Base-by-base conservation (phyloP, 2,113 vertebrate species). In the Podarcis cretensis region DNA sequence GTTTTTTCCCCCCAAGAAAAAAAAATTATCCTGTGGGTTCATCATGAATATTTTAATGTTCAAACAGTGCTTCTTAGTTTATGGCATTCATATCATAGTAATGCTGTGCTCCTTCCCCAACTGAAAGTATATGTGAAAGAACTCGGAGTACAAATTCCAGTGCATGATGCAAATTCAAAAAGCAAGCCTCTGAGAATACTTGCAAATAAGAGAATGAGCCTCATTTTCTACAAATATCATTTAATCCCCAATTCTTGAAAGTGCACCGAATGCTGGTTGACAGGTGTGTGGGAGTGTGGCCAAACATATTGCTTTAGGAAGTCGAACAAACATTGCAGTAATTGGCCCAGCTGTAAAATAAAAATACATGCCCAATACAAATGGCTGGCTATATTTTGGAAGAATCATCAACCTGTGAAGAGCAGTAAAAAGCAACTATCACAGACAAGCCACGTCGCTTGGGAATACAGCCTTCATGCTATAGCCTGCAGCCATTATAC, bases 51-150 rank as follows among this genome's bases (percentile, higher is more conserved):
- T 80, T 68, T 94, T 91, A 88, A 71, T 73, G 57, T 90, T 93
- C 81, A 85, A 94, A 90, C 90, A 73, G 75, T 89, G 90, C 92
- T 94, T 93, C 90, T 92, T 93, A 93, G 90, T 86, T 91, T 85
- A 87, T 89, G 91, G 81, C 89, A 93, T 89, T 93, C 93, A 94
- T 92, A 89, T 90, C 89, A 90, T 59, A 85, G 92, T 3, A 65
- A 6, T 81, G 73, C 3, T 86, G 63, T 89, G 91, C 78, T 73
- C 88, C 85, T 92, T 94, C 92, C 21, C 54, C 84, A 94, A 90
- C 20, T 91, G 90, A 95, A 83, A 91, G 87, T 88, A 89, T 93
- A 92, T 91, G 90, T 91, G 91, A 83, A 87, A 93, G 78, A 73
- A 94, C 25, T 85, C 93, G 88, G 87, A 94, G 73, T 78, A 84